Conservation (phyloP, 2,113 vertebrate genomes). For the Calidris pygmaea region DNA sequence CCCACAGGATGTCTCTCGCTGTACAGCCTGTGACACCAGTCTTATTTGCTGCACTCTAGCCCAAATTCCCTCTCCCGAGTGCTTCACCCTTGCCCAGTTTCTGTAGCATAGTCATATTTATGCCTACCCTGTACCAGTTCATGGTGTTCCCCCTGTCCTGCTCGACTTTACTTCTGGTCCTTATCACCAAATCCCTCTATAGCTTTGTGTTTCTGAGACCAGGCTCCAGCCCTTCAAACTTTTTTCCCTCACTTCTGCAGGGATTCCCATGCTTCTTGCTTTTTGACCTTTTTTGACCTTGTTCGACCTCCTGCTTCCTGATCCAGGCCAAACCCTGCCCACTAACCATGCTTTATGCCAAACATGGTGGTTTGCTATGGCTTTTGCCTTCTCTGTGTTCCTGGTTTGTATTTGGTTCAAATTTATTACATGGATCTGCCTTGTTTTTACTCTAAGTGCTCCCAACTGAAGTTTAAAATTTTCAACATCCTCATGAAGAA, state of each 20-base stretch:
- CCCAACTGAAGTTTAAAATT: not conserved
- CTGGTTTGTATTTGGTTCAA: not conserved
- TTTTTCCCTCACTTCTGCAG: not conserved
- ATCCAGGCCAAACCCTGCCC: not conserved
- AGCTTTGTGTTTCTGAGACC: not conserved
- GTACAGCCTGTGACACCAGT: not conserved
- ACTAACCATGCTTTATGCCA: not conserved
- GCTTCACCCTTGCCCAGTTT: rapidly evolving
- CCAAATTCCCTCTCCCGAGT: not conserved
- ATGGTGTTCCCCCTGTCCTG: rapidly evolving
- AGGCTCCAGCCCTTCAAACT: not conserved
- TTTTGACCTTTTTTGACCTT: too few relatives aligned
- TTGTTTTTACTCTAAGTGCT: not conserved
- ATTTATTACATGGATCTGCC: not conserved
- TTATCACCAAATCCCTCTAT: not conserved
- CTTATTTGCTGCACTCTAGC: not conserved
- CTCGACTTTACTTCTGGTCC: not conserved
- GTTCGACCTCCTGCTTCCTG: not conserved
- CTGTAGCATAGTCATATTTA: not conserved
- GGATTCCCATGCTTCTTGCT: not conserved
- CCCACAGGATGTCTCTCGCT: rapidly evolving
- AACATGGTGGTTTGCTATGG: not conserved
- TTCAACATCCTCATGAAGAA: not conserved
- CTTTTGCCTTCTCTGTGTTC: not conserved
- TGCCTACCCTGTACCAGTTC: not conserved